These are phyloP conservation scores for Meleagris gallopavo DNA, from an alignment of 2,113 vertebrate species.

Conservation along the genomic window DNA sequence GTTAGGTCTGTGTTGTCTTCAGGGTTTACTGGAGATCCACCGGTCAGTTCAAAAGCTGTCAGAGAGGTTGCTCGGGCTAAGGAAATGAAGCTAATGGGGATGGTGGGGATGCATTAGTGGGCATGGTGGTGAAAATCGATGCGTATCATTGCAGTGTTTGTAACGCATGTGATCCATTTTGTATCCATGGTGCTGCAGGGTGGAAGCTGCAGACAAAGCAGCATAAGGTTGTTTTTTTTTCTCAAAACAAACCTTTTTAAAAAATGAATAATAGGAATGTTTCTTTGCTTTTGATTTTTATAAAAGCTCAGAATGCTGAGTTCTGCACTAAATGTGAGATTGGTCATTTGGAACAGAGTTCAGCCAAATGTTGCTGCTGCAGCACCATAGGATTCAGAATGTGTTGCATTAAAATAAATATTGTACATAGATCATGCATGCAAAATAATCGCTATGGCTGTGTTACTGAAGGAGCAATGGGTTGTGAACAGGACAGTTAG, in stretches of 20 bases:
- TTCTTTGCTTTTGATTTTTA: background rate
- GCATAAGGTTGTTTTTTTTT: background rate
- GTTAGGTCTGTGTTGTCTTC: accelerated
- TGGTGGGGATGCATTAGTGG: accelerated
- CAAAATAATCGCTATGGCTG: background rate
- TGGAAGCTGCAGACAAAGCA: background rate
- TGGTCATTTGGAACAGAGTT: background rate
- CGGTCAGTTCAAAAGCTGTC: background rate
- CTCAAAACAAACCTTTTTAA: background rate
- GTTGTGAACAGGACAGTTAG: background rate
- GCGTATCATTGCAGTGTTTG: background rate
- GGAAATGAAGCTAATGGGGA: background rate
- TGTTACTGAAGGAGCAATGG: background rate
- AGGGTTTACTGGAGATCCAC: background rate
- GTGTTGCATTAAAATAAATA: accelerated
- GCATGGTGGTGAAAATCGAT: background rate
- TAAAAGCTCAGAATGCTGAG: background rate
- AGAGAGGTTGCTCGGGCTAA: background rate
- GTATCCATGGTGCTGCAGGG: background rate
- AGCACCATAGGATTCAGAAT: background rate
- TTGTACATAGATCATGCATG: accelerated
- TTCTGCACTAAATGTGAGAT: background rate
- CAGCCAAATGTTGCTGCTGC: background rate
- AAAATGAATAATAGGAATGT: background rate
- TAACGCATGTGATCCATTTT: background rate